Evolutionary conservation across 2,888 invertebrate species (phyloP).

Genomic region (Caradrina kadenii): DNA sequence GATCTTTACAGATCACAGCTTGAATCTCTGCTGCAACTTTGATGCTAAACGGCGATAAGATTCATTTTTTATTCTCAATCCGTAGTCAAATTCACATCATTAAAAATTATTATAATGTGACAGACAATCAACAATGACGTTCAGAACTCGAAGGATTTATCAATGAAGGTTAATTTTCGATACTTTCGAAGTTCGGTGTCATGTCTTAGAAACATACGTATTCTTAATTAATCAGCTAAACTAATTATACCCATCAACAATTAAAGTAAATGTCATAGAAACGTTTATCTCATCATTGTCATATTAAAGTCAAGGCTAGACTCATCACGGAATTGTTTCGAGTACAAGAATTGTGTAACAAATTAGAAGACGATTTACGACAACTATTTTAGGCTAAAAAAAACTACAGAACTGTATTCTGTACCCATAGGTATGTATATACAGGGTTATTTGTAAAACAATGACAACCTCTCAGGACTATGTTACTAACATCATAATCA

Average conservation of each 20-base stretch:
- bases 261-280: conserved; percentile 46
- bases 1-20: background rate
- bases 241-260: conserved; percentile 49
- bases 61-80: background rate
- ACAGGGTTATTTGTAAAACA: too few species aligned
- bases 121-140: conserved; percentile 17
- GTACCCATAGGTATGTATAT: too few species aligned
- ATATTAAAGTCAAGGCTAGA: conserved; percentile 16
- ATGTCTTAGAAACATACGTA: conserved; percentile 19
- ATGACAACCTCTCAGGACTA: too few species aligned
- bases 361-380: background rate
- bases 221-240: conserved; percentile 43
- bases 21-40: background rate
- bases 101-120: background rate
- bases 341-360: background rate
- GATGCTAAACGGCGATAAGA: background rate
- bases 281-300: conserved; percentile 42
- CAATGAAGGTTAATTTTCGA: conserved; percentile 21
- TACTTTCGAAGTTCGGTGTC: conserved; percentile 17
- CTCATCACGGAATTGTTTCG: conserved; percentile 26
- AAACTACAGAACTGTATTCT: too few species aligned
- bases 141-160: conserved; percentile 28
- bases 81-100: background rate
- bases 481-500: too few species aligned
- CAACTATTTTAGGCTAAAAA: too few species aligned